Conservation (phyloP, 2,888 invertebrate species). For the Troides helena region DNA sequence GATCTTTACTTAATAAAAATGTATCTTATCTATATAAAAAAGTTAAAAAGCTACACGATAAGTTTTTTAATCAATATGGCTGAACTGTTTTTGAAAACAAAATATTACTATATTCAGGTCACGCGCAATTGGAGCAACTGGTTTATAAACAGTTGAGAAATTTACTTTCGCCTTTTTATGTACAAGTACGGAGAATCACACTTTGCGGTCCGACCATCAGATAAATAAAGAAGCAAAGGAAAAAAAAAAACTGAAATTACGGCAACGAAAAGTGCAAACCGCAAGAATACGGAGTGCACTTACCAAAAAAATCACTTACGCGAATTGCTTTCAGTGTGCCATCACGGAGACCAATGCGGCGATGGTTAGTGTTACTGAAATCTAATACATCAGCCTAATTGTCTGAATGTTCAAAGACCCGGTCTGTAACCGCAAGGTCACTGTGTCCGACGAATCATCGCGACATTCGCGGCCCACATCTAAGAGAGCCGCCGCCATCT, state of each 20-base stretch:
- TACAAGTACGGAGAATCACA: not conserved
- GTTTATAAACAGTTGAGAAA: slow-evolving; percentile 10
- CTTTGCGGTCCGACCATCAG: not conserved
- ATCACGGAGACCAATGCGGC: not conserved
- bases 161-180: slow-evolving; percentile 17
- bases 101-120: not conserved
- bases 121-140: not conserved
- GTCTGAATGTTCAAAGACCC: slow-evolving; percentile 6
- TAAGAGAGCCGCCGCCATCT: slow-evolving; percentile 29
- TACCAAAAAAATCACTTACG: slow-evolving; percentile 10
- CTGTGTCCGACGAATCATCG: slow-evolving; percentile 37
- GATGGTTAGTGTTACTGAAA: slow-evolving; percentile 4
- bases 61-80: too few species aligned
- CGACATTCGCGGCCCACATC: slow-evolving; percentile 24
- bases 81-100: too few species aligned
- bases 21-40: too few species aligned
- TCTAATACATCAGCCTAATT: not conserved
- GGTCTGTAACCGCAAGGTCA: slow-evolving; percentile 34
- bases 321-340: not conserved
- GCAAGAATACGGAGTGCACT: not conserved
- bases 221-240: slow-evolving; percentile 2
- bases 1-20: too few species aligned
- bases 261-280: slow-evolving; percentile 16
- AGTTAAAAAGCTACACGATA: too few species aligned
- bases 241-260: slow-evolving; percentile 1